Base-by-base conservation (phyloP, 2,888 invertebrate species). In the Spialia ferax region DNA sequence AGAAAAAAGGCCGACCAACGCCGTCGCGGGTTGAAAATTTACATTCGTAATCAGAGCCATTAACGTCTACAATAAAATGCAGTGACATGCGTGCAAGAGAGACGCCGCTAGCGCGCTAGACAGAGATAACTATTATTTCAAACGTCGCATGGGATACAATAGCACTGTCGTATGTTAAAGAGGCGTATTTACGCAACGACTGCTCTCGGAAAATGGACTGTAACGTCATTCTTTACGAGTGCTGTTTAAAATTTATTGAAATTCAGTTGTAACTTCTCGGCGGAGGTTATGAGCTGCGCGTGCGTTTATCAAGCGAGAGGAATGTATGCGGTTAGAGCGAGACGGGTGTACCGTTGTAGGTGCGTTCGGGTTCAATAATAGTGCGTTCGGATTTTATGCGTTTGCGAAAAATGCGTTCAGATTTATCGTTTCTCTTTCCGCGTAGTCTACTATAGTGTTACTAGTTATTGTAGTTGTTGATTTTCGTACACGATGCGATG, bases 41-140 rank as follows among this genome's bases (percentile, higher is more conserved):
- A 93, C 92, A 93, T 93, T 92, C 88, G 90, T 92, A 91, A 92
- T 93, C 89, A 88, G 84, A 88, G 80, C 88, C 91, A 92, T 93
- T 93, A 92, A 88, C 84, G 92, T 92, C 90, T 84, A 91, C 92
- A 92, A 93, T 93, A 93, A 93, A 92, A 85, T 92, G 92, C 91
- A 91, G 89, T 92, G 92, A 91, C 89, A 90, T 84, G 88, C 83
- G 85, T 70, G 61, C 69, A 85, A 91, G 75, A 20, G 83, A 74
- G 88, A 93, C 83, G 73, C 76, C 72, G 84, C 79, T 90, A 91
- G 78, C 73, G 83, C 77, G 85, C 13, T 38, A 18, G 79, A 92
- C 71, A 70, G 86, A 81, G 90, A 80, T 71, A 71, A 80, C 71
- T 71, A 76, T 79, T 65, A 69, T 79, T 88, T 76, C 74, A 81